Percentiles rank a stretch among this genome's conserved stretches.
phyloP scores from a whole-genome alignment of 2,113 vertebrate species.

The Tonatia bakeri region DNA sequence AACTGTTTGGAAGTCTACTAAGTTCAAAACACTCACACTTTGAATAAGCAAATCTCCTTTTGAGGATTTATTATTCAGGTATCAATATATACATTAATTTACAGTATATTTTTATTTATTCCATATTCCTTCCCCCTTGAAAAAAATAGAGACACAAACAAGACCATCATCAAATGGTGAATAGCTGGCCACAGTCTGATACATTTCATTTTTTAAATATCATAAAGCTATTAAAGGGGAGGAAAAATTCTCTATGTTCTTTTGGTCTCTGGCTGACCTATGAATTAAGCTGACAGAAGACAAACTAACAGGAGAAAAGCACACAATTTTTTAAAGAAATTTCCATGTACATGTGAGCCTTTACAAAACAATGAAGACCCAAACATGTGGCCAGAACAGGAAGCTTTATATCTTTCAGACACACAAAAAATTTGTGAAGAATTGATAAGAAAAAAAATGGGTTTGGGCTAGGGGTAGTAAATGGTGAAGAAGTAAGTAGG shows the following conservation, averaged over 20 bases:
- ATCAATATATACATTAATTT: not conserved
- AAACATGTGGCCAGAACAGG: not conserved
- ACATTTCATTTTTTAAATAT: not conserved
- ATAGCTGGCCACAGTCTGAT: not conserved
- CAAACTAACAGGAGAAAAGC: not conserved
- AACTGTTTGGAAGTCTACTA: not conserved
- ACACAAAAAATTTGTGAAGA: not conserved
- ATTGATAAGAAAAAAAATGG: not conserved
- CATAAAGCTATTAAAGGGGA: not conserved
- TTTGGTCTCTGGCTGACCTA: not conserved
- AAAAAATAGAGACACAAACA: not conserved
- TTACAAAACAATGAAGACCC: not conserved
- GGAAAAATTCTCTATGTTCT: not conserved
- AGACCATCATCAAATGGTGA: not conserved
- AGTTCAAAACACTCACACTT: not conserved
- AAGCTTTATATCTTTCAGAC: not conserved
- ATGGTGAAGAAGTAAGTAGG: not conserved
- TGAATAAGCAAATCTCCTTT: not conserved
- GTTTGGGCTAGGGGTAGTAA: not conserved
- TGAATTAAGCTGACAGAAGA: not conserved
- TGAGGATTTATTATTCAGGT: not conserved
- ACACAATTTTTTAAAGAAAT: not conserved
- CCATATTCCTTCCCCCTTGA: not conserved
- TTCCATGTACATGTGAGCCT: not conserved
- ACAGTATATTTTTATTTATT: not conserved